phyloP scores from a whole-genome alignment of 2,797 vertebrate genomes.

The Lutjanus campechanus region DNA sequence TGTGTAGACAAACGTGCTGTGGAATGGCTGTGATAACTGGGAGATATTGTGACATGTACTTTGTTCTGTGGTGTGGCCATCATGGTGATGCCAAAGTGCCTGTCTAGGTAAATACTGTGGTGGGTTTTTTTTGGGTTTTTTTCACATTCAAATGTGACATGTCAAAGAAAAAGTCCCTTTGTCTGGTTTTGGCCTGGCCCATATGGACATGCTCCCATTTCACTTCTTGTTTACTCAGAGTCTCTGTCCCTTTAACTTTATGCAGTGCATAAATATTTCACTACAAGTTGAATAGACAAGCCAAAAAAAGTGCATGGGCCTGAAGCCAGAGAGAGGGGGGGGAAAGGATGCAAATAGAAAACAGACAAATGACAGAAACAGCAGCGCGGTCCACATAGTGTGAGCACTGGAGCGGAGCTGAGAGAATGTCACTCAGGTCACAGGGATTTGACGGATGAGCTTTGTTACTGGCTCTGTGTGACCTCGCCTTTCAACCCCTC shows the following conservation, averaged over 20 bases:
- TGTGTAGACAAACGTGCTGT: background rate
- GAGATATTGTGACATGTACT: background rate
- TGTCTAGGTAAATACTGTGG: background rate
- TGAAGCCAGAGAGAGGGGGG: conserved; percentile 44
- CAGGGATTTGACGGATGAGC: conserved; percentile 79
- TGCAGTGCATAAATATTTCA: conserved; percentile 75
- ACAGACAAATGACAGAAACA: conserved; percentile 81
- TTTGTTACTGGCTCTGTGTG: conserved; percentile 72
- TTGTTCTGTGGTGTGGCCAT: background rate
- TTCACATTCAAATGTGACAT: conserved; percentile 13
- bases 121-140: background rate
- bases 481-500: conserved; percentile 81
- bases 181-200: conserved; percentile 34
- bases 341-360: conserved; percentile 78
- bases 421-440: conserved; percentile 81
- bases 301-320: conserved; percentile 57
- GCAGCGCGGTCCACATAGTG: conserved; percentile 67
- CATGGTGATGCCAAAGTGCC: background rate
- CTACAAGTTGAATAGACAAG: conserved; percentile 56
- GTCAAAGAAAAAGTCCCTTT: conserved; percentile 24
- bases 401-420: conserved; percentile 70
- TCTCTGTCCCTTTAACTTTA: conserved; percentile 58
- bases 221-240: conserved; percentile 60
- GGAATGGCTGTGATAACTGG: background rate
- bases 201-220: conserved; percentile 54